Percentiles rank a stretch among this genome's conserved stretches.
Conservation (phyloP, 1,140 invertebrate genomes). For the Hypsibius dujardini region DNA sequence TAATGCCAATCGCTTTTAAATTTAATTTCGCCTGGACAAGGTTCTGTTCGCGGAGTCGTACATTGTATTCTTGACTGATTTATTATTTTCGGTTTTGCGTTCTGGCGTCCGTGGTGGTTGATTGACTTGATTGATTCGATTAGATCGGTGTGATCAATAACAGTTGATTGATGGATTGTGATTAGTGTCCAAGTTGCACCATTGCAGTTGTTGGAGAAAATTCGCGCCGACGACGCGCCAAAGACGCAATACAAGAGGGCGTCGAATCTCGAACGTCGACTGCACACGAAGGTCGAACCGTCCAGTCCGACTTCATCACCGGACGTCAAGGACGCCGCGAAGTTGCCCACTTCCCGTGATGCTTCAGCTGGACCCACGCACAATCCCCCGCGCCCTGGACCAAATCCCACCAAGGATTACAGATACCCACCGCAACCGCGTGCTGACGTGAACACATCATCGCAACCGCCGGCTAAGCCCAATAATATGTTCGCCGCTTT, state of each 20-base stretch:
- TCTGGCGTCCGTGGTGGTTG: no score
- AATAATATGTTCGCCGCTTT: neutral
- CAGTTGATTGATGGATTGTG: no score
- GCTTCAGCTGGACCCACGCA: neutral
- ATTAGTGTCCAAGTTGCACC: neutral
- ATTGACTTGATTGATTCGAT: no score
- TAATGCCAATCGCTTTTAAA: no score
- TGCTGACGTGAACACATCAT: neutral
- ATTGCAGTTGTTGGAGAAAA: conserved; percentile 3
- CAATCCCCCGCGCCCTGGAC: neutral
- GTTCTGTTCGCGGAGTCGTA: no score
- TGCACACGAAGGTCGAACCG: neutral
- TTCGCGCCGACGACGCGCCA: neutral
- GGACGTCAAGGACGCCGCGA: no score
- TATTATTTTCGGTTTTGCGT: no score
- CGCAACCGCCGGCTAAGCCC: neutral
- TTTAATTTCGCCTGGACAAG: no score
- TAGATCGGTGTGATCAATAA: no score
- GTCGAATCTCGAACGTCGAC: neutral
- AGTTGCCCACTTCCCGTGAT: neutral
- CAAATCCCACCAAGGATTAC: neutral
- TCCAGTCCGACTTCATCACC: neutral
- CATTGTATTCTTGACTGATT: no score
- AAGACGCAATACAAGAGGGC: conserved; percentile 13
- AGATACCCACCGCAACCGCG: neutral